Base-by-base conservation (phyloP, 2,797 vertebrate species). In the Microctenopoma lineatum region DNA sequence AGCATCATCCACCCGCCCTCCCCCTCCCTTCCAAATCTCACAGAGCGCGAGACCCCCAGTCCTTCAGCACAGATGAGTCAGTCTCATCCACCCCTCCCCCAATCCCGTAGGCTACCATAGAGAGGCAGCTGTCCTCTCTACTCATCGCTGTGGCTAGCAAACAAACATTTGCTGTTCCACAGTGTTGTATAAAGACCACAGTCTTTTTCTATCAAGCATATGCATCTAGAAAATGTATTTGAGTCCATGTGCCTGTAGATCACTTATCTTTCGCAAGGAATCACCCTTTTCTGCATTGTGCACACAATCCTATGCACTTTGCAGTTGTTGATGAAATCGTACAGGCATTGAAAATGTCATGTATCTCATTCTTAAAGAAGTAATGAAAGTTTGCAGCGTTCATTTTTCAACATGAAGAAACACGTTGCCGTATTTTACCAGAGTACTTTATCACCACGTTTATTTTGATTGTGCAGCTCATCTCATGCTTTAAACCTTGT, bases 1-100 rank as follows among this genome's bases (percentile, higher is more conserved):
- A 66, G 53, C 53, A 36, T 63, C 54, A 74, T 70, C 50, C 54
- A 62, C 32, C 32, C 4, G 5, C 29, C 1, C 29, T 7, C 29
- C 5, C 5, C 32, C 21, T 58, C 12, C 7, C 32, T 15, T 11
- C 5, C n/a, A 52, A 62, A 58, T 48, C 29, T 55, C 38, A 52
- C 61, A 66, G n/a, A 47, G 44, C 18, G n/a, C 4, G 9, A 61
- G 67, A 36, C 34, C 64, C 64, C 12, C 16, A 26, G 27, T 64
- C 51, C 26, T 66, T 11, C 25, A 57, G 41, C 56, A 46, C 52
- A 44, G 66, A 11, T 21, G 8, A 73, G 41, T 77, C 59, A 26
- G 53, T 63, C 26, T 57, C 26, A 21, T 16, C 15, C 14, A 6
- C 68, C 73, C 79, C 32, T 58, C 75, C 67, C 73, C 66, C 70